These are phyloP conservation scores for Trichogramma dendrolimi DNA, from an alignment of 2,888 invertebrate species.

Conservation along the genomic window DNA sequence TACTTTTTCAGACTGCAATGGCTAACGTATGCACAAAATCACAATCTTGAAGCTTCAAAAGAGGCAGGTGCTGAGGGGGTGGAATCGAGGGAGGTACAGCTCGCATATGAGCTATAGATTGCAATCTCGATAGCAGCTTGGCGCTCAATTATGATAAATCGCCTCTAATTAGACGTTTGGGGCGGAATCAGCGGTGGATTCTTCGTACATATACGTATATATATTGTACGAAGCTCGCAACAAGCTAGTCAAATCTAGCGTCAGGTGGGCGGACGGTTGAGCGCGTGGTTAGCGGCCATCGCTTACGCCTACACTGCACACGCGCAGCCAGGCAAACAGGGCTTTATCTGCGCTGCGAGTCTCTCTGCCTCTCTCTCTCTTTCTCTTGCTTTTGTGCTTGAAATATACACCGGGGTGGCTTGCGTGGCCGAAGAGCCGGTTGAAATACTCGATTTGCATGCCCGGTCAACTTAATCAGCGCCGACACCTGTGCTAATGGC, in stretches of 20 bases:
- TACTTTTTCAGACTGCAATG: no score
- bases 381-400: conserved; percentile 1
- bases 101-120: conserved; percentile 24
- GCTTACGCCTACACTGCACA: conserved; percentile 5
- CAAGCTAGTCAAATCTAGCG: no score
- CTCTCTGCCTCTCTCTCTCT: not conserved
- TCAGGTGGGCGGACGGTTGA: not conserved
- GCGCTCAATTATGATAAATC: conserved; percentile 43
- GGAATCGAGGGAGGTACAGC: no score
- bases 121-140: conserved; percentile 34
- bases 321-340: not conserved
- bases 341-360: conserved; percentile 18
- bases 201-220: no score
- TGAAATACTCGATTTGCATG: conserved; percentile 42
- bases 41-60: no score
- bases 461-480: conserved; percentile 48
- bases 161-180: conserved; percentile 37
- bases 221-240: no score
- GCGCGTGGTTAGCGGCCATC: conserved; percentile 20
- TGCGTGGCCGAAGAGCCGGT: conserved; percentile 23
- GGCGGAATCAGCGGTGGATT: not conserved
- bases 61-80: no score
- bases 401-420: conserved; percentile 27
- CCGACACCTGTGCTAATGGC: conserved; percentile 41
- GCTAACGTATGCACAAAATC: no score